These are phyloP conservation scores for Diloba caeruleocephala DNA, from an alignment of 2,888 invertebrate genomes.

Conservation along the genomic window DNA sequence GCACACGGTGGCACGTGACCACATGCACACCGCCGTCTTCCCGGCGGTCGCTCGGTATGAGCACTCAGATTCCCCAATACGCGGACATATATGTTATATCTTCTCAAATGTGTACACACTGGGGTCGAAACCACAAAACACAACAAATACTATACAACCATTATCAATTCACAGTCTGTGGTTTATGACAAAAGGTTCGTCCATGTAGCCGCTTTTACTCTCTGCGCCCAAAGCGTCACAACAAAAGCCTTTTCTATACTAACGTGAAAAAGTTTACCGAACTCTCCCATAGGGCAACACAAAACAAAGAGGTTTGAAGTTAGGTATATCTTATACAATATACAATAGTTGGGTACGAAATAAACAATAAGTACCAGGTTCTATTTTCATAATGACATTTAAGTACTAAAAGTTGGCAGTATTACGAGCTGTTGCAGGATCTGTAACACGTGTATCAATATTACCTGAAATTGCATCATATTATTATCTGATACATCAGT, in stretches of 20 bases:
- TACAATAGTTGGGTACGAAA: constrained; percentile 31
- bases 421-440: too few relatives aligned
- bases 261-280: constrained; percentile 64
- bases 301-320: constrained; percentile 45
- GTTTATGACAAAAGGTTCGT: constrained; percentile 78
- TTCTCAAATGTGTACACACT: constrained; percentile 21
- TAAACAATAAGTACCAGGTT: constrained; percentile 6
- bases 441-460: too few relatives aligned
- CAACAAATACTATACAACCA: constrained; percentile 71
- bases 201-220: constrained; percentile 70
- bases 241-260: constrained; percentile 71
- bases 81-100: constrained; percentile 6
- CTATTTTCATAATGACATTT: not conserved
- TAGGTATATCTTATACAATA: constrained; percentile 33
- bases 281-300: constrained; percentile 50
- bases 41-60: too few relatives aligned
- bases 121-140: constrained; percentile 58
- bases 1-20: too few relatives aligned
- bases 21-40: too few relatives aligned
- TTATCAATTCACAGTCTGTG: constrained; percentile 83
- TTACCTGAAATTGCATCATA: too few relatives aligned
- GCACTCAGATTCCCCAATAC: too few relatives aligned
- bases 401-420: too few relatives aligned
- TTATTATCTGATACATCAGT: not conserved
- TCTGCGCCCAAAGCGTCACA: constrained; percentile 62